These are phyloP conservation scores for Drosophila engyochracea DNA, from an alignment of 2,888 invertebrate genomes.

Conservation along the genomic window DNA sequence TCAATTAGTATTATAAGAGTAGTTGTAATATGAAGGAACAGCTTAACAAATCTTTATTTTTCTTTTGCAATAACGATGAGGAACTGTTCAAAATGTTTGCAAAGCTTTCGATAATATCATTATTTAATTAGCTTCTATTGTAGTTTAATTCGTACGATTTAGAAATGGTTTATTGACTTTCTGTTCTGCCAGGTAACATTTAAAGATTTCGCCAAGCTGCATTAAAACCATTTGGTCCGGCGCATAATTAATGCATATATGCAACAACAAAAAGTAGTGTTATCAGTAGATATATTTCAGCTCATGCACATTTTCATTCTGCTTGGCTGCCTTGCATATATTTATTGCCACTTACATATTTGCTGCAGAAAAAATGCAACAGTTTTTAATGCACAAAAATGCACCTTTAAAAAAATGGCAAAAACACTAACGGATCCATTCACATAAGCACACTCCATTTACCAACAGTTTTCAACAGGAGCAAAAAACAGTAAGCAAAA, in stretches of 20 bases:
- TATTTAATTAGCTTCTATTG: not conserved
- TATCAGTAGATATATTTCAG: conserved; percentile 41
- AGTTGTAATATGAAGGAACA: not conserved
- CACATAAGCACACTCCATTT: conserved; percentile 33
- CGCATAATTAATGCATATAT: conserved; percentile 19
- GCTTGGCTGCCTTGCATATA: conserved; percentile 41
- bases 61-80: too few species aligned
- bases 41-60: not conserved
- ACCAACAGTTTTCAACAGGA: conserved; percentile 50
- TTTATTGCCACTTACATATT: conserved; percentile 55
- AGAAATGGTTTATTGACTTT: not conserved
- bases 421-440: conserved; percentile 43
- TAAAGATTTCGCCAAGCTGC: not conserved
- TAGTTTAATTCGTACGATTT: not conserved
- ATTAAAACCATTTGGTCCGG: not conserved
- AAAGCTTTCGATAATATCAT: not conserved
- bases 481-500: conserved; percentile 9
- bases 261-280: conserved; percentile 10
- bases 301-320: conserved; percentile 33
- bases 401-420: conserved; percentile 38
- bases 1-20: too few species aligned
- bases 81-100: not conserved
- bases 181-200: not conserved
- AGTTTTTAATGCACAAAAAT: conserved; percentile 48
- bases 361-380: conserved; percentile 54